A percentile compares a stretch with the other conserved stretches of the same genome.
Conservation (phyloP, 2,113 vertebrate species). For the Phylloscopus trochilus region DNA sequence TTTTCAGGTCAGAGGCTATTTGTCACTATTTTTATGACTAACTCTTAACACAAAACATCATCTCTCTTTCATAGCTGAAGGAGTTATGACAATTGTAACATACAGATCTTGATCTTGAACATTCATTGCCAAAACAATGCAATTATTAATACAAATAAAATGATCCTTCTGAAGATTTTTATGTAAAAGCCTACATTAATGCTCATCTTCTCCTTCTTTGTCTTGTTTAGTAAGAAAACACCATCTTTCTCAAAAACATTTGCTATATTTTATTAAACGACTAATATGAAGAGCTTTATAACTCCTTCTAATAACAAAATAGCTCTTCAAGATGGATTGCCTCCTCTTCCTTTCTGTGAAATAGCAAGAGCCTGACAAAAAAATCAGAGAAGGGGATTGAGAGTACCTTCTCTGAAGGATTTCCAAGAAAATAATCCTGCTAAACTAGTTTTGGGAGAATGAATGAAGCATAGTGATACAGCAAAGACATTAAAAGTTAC, state of each 20-base stretch:
- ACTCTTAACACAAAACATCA: background rate
- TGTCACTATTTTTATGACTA: background rate
- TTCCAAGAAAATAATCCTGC: background rate
- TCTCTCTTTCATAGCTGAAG: background rate
- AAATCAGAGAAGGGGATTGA: background rate
- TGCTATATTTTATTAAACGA: background rate
- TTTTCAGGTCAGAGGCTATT: background rate
- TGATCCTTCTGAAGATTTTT: background rate
- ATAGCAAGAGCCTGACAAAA: background rate
- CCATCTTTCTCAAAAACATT: background rate
- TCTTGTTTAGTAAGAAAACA: background rate
- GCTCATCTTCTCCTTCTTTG: background rate
- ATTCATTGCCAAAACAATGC: background rate
- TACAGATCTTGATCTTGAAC: background rate
- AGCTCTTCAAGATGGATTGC: background rate
- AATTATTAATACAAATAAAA: background rate
- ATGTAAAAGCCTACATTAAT: background rate
- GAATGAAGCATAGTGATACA: background rate
- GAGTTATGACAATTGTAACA: background rate
- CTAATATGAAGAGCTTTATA: background rate
- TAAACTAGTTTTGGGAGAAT: conserved; percentile 15
- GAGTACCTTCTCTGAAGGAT: background rate
- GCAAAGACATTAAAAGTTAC: conserved; percentile 21
- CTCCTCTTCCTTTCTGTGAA: background rate
- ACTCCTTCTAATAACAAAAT: background rate